Conservation (phyloP, 1,140 invertebrate genomes). For the Capitella teleta region DNA sequence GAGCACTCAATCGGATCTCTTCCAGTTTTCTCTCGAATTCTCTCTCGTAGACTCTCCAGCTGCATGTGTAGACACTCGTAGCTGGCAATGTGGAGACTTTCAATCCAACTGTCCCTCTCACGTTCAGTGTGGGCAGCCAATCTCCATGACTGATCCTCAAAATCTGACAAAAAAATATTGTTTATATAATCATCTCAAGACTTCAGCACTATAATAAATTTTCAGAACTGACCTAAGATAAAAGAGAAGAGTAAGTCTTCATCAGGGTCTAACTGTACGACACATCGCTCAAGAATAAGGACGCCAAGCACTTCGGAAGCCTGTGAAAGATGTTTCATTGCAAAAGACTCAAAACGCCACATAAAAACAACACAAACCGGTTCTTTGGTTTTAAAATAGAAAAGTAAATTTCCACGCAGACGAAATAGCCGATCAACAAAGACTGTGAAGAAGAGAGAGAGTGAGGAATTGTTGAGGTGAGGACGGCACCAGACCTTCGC, state of each 20-base stretch:
- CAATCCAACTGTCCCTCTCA: slow-evolving; percentile 76
- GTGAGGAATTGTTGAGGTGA: not conserved
- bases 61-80: slow-evolving; percentile 70
- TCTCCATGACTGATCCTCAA: too few relatives aligned
- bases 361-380: slow-evolving; percentile 46
- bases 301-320: slow-evolving; percentile 78
- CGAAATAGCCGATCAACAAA: slow-evolving; percentile 78
- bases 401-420: slow-evolving; percentile 79
- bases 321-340: slow-evolving; percentile 17
- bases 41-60: slow-evolving; percentile 53
- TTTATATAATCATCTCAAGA: not conserved
- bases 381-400: slow-evolving; percentile 75
- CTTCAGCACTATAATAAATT: not conserved
- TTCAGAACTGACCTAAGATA: slow-evolving; percentile 1
- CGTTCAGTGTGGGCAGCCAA: slow-evolving; percentile 16
- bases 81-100: slow-evolving; percentile 70
- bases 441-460: slow-evolving; percentile 39
- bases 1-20: slow-evolving; percentile 21
- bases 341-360: slow-evolving; percentile 45
- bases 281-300: slow-evolving; percentile 75
- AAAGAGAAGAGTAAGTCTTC: slow-evolving; percentile 24
- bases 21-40: slow-evolving; percentile 34
- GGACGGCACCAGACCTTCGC: slow-evolving; percentile 61
- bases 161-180: not conserved
- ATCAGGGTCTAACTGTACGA: slow-evolving; percentile 54